Evolutionary conservation across 2,113 vertebrate species (phyloP).

Genomic region (Muntiacus reevesi): DNA sequence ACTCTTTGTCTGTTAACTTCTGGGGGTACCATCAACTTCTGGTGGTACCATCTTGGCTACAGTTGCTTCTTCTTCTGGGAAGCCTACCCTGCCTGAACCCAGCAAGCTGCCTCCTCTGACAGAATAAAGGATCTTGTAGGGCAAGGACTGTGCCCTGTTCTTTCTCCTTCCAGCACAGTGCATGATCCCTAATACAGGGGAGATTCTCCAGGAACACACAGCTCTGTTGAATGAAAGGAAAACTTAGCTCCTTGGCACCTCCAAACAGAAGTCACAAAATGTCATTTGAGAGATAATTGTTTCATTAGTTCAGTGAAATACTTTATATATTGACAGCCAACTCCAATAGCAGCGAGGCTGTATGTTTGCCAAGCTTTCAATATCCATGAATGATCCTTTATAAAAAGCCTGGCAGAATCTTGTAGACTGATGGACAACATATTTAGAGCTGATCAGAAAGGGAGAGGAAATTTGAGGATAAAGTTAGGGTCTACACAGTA

Average conservation of each 20-base stretch:
- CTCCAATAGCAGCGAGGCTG: background rate
- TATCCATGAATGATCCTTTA: background rate
- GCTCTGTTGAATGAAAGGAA: background rate
- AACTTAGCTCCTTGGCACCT: background rate
- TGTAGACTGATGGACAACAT: background rate
- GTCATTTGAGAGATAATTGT: background rate
- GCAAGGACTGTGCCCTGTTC: background rate
- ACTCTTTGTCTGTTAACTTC: background rate
- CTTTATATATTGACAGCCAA: background rate
- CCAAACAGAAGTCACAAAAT: slow-evolving; percentile 36
- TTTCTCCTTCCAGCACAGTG: background rate
- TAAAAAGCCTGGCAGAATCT: background rate
- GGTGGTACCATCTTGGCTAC: background rate
- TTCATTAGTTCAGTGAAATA: slow-evolving; percentile 12
- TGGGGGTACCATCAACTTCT: background rate
- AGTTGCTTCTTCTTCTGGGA: background rate
- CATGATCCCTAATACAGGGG: background rate
- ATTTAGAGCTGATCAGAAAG: background rate
- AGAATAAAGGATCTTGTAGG: background rate
- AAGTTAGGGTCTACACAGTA: background rate
- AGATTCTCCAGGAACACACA: background rate
- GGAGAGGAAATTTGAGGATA: background rate
- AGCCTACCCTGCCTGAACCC: background rate
- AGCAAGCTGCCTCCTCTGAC: background rate
- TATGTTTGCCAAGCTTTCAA: background rate